These are phyloP conservation scores for Cynoglossus semilaevis DNA, from an alignment of 2,113 vertebrate genomes.

Conservation along the genomic window DNA sequence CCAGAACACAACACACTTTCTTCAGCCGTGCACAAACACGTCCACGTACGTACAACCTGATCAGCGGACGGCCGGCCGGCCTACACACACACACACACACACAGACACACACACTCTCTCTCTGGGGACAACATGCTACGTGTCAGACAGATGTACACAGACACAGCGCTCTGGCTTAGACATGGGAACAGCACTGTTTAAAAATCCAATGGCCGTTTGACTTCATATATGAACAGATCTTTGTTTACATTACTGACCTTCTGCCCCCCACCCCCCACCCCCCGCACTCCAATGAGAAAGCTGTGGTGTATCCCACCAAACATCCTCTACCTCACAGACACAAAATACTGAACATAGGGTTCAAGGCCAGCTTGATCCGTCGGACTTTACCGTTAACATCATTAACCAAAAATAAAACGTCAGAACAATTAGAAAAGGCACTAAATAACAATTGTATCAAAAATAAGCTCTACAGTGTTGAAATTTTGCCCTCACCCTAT, in stretches of 20 bases:
- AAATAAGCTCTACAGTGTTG: slow-evolving; percentile 62
- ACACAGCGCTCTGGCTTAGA: slow-evolving; percentile 45
- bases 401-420: slow-evolving; percentile 44
- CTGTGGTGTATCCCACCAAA: slow-evolving; percentile 56
- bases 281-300: too few relatives aligned
- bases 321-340: slow-evolving; percentile 48
- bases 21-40: slow-evolving; percentile 24
- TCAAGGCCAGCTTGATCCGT: slow-evolving; percentile 75
- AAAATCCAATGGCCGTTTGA: slow-evolving; percentile 50
- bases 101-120: slow-evolving; percentile 44
- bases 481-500: slow-evolving; percentile 53
- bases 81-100: too few relatives aligned
- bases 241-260: slow-evolving; percentile 72
- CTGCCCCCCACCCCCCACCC: slow-evolving; percentile 66
- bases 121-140: slow-evolving; percentile 36
- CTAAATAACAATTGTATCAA: slow-evolving; percentile 64
- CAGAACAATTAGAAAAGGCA: slow-evolving; percentile 51
- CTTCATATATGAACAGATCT: slow-evolving; percentile 67
- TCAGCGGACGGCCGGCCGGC: too few relatives aligned
- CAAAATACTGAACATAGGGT: slow-evolving; percentile 74
- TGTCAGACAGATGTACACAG: slow-evolving; percentile 35
- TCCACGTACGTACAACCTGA: slow-evolving; percentile 35
- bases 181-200: slow-evolving; percentile 37
- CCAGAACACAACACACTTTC: slow-evolving; percentile 23
- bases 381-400: slow-evolving; percentile 53